These are phyloP conservation scores for Montipora capitata DNA, from an alignment of 92 coral and sea anemone genomes.

Conservation along the genomic window DNA sequence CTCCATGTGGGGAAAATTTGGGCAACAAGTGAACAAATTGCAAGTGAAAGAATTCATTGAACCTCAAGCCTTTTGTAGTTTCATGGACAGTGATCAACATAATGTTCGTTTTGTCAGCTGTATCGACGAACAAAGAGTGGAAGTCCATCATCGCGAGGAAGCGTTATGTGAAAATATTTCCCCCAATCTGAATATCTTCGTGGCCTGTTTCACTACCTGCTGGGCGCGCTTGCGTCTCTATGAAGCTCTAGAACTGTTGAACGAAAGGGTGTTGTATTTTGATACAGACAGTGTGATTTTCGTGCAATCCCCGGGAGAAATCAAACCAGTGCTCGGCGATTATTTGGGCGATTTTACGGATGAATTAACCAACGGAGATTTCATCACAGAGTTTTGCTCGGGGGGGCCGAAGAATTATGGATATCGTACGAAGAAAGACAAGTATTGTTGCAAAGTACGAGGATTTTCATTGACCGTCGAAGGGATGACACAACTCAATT, in stretches of 20 bases:
- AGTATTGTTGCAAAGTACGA: not conserved
- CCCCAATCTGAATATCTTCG: not conserved
- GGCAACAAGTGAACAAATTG: no score
- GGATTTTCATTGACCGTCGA: not conserved
- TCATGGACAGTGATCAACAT: no score
- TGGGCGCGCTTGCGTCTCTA: not conserved
- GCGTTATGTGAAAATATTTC: no score
- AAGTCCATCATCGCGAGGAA: no score
- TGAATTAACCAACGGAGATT: not conserved
- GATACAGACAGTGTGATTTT: not conserved
- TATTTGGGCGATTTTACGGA: constrained; percentile 1
- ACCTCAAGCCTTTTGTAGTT: no score
- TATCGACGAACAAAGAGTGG: no score
- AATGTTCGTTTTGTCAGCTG: no score
- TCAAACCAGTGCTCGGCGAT: not conserved
- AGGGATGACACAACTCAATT: not conserved
- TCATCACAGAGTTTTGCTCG: not conserved
- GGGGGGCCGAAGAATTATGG: not conserved
- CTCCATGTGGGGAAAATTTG: no score
- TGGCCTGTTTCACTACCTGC: not conserved
- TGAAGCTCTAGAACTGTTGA: not conserved
- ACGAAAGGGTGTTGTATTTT: not conserved
- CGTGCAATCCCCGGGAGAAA: not conserved
- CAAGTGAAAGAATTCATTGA: no score
- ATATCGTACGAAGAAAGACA: not conserved